Percentiles rank a stretch among this genome's conserved stretches.
Evolutionary conservation across 2,113 vertebrate species (phyloP).

Genomic region (Cyanoderma ruficeps): DNA sequence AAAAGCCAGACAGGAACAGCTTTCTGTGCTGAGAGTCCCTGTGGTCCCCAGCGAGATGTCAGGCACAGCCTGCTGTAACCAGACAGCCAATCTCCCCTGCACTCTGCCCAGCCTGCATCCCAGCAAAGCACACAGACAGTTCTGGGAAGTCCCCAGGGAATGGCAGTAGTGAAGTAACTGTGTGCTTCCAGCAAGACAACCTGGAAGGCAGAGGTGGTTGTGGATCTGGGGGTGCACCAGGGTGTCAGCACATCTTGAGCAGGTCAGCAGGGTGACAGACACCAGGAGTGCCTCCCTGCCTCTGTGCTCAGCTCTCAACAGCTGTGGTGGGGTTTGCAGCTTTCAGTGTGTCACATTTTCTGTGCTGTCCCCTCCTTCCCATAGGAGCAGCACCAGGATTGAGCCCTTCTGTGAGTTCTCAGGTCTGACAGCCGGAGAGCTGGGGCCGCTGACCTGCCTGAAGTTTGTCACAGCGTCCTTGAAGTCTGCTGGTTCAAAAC

Average conservation of each 20-base stretch:
- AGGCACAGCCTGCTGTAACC: not conserved
- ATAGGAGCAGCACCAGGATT: rapidly evolving
- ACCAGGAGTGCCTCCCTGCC: not conserved
- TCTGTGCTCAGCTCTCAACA: not conserved
- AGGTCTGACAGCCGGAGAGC: not conserved
- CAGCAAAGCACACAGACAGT: rapidly evolving
- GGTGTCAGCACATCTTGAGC: not conserved
- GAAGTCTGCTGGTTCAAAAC: not conserved
- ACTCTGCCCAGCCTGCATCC: not conserved
- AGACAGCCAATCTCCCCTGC: rapidly evolving
- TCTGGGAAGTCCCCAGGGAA: not conserved
- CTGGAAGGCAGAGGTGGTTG: not conserved
- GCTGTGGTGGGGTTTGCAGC: not conserved
- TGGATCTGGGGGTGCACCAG: not conserved
- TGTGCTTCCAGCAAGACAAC: not conserved
- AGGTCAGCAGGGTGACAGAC: not conserved
- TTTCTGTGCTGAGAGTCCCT: not conserved
- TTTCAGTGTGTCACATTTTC: not conserved
- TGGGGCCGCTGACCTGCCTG: not conserved
- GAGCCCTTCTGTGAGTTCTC: not conserved
- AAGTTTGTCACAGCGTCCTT: not conserved
- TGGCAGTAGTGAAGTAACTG: not conserved
- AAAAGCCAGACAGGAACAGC: not conserved
- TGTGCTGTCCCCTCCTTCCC: not conserved
- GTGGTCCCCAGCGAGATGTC: rapidly evolving